phyloP scores from a whole-genome alignment of 2,113 vertebrate genomes.

The Vulpes vulpes region DNA sequence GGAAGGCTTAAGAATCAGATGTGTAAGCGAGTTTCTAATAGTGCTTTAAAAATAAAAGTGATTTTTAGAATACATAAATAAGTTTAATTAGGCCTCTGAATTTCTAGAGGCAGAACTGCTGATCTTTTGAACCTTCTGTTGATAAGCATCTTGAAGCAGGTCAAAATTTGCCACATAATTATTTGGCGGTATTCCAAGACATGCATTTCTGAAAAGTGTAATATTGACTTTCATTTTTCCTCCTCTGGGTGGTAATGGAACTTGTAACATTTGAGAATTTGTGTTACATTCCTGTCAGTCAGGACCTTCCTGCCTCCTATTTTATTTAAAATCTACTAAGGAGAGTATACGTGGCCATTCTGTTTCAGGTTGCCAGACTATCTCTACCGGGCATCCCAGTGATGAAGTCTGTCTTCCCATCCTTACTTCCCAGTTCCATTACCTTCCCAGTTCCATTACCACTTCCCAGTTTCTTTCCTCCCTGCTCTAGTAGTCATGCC shows the following conservation, averaged over 20 bases:
- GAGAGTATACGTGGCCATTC: conserved; percentile 28
- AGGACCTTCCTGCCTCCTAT: not conserved
- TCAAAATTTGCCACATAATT: conserved; percentile 61
- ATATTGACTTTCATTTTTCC: conserved; percentile 65
- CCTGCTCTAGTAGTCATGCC: not conserved
- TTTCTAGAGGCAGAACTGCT: conserved; percentile 57
- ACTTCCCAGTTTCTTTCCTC: conserved; percentile 28
- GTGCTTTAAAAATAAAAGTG: conserved; percentile 66
- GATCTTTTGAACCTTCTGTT: conserved; percentile 71
- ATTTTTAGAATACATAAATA: conserved; percentile 69
- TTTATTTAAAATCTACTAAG: conserved; percentile 40
- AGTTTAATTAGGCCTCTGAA: conserved; percentile 60
- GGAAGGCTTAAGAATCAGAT: conserved; percentile 61
- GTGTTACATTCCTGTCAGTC: conserved; percentile 48
- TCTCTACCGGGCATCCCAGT: not conserved
- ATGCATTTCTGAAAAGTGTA: conserved; percentile 57
- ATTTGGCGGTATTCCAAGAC: conserved; percentile 48
- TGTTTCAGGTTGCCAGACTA: conserved; percentile 12
- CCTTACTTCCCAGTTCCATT: no score
- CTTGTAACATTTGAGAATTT: conserved; percentile 62
- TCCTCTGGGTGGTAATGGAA: conserved; percentile 53
- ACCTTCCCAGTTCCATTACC: not conserved
- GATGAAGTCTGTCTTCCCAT: not conserved
- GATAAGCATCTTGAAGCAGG: conserved; percentile 60
- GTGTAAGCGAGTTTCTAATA: conserved; percentile 40